Evolutionary conservation across 2,113 vertebrate species (phyloP).

Genomic region (Struthidea cinerea): DNA sequence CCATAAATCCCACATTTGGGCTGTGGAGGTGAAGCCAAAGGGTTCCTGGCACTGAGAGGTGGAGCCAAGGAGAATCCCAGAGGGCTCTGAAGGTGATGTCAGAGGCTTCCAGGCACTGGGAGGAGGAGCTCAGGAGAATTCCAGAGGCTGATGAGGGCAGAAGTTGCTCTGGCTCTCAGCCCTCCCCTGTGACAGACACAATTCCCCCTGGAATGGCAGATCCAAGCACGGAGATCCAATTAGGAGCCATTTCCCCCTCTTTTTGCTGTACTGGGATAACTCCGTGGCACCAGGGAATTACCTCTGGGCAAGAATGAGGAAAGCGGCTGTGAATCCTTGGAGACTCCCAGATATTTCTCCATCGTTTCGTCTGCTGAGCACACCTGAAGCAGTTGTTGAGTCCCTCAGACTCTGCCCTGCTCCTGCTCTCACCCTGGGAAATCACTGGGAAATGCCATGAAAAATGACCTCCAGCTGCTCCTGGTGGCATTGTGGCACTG

Average conservation of each 20-base stretch:
- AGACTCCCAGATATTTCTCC: neutral
- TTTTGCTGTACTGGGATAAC: neutral
- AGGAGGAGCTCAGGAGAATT: neutral
- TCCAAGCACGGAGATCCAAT: neutral
- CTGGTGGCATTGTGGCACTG: neutral
- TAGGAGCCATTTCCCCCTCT: neutral
- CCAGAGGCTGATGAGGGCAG: neutral
- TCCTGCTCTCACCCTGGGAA: neutral
- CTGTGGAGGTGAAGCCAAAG: neutral
- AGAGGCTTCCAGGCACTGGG: neutral
- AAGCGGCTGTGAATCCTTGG: neutral
- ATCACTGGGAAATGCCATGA: neutral
- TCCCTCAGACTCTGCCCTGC: neutral
- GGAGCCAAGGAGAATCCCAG: neutral
- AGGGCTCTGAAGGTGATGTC: neutral
- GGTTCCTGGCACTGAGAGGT: neutral
- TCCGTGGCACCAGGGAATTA: neutral
- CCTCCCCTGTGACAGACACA: neutral
- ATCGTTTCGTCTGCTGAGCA: neutral
- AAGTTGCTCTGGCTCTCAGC: neutral
- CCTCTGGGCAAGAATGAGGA: neutral
- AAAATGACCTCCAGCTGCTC: neutral
- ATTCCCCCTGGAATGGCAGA: neutral
- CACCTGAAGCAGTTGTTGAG: too few relatives aligned
- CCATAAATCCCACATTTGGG: neutral